Base-by-base conservation (phyloP, 2,113 vertebrate species). In the Zosterops japonicus region DNA sequence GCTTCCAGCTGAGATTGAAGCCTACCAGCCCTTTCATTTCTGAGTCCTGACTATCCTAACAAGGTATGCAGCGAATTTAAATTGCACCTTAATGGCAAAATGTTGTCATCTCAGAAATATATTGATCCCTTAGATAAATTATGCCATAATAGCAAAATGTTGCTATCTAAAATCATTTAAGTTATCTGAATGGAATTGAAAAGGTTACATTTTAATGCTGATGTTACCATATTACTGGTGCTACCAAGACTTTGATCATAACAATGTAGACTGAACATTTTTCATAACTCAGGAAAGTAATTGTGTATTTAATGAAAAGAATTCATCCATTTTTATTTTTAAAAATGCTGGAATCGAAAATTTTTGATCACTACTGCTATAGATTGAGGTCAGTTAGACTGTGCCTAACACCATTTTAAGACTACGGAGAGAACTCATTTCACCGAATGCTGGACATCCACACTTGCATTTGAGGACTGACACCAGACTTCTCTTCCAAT, bases 1-100 rank as follows among this genome's bases (percentile, higher is more conserved):
- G 63, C 39, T 89, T 92, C 83, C 88, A 90, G 71, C 50, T 88
- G 79, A 92, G 39, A 92, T 63, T 71, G 52, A 69, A 96, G 59
- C 55, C 60, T 75, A 75, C 8, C 27, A 81, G 22, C 8, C 55
- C 69, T 93, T 87, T 93, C 3, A 64, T 94, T 89, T 95, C 53
- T 87, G 41, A 87, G 36, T 82, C 29, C 16, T 46, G 47, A 83
- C n/a, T 84, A 65, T 65, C 12, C 39, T 80, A 83, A 87, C 36
- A 69, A 91, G 53, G 25, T 91, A 81, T 44, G 25, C 27, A 69
- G 25, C 47, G 61, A 91, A 93, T 69, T 94, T 84, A 83, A 93
- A 91, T 70, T 89, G 33, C 39, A 76, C 8, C 29, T 92, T 70
- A 8, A 35, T 84, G 33, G 31, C 44, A 95, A 92, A 89, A 57